Percentiles rank a stretch among this genome's conserved stretches.
phyloP scores from a whole-genome alignment of 2,113 vertebrate species.

The Cyprinus carpio region DNA sequence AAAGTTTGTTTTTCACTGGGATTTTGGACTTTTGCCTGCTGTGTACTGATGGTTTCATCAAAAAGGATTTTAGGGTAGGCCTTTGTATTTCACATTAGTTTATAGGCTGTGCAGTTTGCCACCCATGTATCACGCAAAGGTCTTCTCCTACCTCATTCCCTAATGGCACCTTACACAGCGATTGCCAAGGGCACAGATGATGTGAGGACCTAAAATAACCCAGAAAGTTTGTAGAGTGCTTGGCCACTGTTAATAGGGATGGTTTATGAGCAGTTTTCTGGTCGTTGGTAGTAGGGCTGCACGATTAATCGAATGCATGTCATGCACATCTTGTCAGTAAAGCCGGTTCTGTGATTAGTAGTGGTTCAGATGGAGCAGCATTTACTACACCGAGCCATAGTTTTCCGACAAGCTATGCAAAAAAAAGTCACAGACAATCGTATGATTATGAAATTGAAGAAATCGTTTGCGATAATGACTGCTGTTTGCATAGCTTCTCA shows the following conservation, averaged over 20 bases:
- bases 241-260: neutral
- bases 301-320: too few species aligned
- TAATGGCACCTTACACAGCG: slow-evolving; percentile 10
- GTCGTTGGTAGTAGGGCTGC: neutral
- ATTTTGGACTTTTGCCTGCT: neutral
- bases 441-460: too few species aligned
- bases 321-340: too few species aligned
- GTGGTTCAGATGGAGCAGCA: too few species aligned
- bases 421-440: too few species aligned
- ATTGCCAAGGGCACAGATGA: slow-evolving; percentile 3
- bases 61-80: neutral
- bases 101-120: neutral
- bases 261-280: neutral
- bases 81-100: neutral
- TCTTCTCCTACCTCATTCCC: neutral
- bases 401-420: too few species aligned
- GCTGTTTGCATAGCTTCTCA: too few species aligned
- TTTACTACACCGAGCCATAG: too few species aligned
- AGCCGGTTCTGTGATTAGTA: too few species aligned
- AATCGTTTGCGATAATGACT: too few species aligned
- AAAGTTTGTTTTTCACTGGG: neutral
- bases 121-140: neutral
- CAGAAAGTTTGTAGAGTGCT: neutral
- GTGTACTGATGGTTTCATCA: slow-evolving; percentile 4
- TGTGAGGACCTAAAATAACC: slow-evolving; percentile 8